Conservation (phyloP, 2,797 vertebrate species). For the Eurystomus glaucurus region DNA sequence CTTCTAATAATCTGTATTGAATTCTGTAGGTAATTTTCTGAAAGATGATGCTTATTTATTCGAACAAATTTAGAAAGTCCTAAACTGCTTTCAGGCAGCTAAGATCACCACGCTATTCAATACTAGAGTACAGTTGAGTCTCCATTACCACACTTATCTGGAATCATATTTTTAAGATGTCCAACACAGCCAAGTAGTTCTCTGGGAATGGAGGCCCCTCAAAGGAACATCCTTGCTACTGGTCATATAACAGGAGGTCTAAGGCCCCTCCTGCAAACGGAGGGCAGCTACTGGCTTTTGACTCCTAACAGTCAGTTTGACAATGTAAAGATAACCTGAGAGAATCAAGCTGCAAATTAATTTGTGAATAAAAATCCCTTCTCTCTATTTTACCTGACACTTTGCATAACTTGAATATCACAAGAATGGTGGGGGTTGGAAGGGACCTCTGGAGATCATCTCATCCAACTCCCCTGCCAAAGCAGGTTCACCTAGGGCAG, state of each 20-base stretch:
- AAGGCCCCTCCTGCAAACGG: neutral
- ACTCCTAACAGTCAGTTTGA: neutral
- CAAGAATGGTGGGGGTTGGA: too few relatives aligned
- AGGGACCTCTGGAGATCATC: too few relatives aligned
- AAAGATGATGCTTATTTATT: constrained; percentile 64
- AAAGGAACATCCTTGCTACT: neutral
- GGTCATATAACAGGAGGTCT: neutral
- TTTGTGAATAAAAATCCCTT: neutral
- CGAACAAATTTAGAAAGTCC: constrained; percentile 43
- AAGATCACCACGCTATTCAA: neutral
- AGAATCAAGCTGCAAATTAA: neutral
- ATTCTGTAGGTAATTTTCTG: constrained; percentile 67
- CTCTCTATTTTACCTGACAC: neutral
- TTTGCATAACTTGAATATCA: neutral
- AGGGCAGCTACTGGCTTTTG: neutral
- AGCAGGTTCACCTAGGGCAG: too few relatives aligned
- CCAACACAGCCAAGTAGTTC: neutral
- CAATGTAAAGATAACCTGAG: neutral
- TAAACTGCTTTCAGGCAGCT: constrained; percentile 21
- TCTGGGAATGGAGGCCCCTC: neutral
- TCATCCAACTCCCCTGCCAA: too few relatives aligned
- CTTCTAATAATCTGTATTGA: constrained; percentile 60
- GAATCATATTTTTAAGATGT: neutral
- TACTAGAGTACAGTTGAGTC: neutral
- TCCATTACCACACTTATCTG: neutral